phyloP scores from a whole-genome alignment of 2,797 vertebrate species.

The Pseudomugil gertrudae region DNA sequence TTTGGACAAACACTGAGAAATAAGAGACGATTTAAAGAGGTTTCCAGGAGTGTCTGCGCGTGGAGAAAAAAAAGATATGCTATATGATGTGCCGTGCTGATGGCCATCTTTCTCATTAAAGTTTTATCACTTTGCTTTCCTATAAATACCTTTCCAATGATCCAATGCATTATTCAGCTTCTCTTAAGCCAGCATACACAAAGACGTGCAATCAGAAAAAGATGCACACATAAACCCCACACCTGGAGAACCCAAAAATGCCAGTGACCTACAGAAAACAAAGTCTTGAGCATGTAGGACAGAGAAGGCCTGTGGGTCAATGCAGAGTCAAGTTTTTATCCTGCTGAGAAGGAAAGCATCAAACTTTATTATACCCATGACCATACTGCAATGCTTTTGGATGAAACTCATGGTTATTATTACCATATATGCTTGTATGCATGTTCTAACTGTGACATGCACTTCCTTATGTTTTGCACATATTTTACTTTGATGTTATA shows the following conservation, averaged over 20 bases:
- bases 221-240: constrained; percentile 40
- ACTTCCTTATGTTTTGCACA: neutral
- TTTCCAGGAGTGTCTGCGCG: constrained; percentile 8
- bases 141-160: constrained; percentile 83
- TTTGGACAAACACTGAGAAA: constrained; percentile 36
- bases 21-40: constrained; percentile 18
- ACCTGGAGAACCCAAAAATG: constrained; percentile 52
- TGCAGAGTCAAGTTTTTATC: constrained; percentile 50
- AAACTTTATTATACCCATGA: constrained; percentile 32
- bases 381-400: constrained; percentile 37
- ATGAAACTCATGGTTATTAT: constrained; percentile 11
- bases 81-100: constrained; percentile 64
- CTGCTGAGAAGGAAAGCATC: constrained; percentile 38
- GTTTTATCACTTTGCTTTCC: constrained; percentile 77
- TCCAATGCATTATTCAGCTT: constrained; percentile 81
- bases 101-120: constrained; percentile 74
- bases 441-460: constrained; percentile 24
- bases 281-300: constrained; percentile 56
- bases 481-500: constrained; percentile 23
- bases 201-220: constrained; percentile 21
- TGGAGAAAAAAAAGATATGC: constrained; percentile 33
- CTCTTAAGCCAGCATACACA: constrained; percentile 53
- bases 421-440: constrained; percentile 15
- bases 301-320: constrained; percentile 40
- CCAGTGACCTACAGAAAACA: constrained; percentile 21